Percentiles rank a stretch among this genome's conserved stretches.
phyloP scores from a whole-genome alignment of 2,888 invertebrate genomes.

The Spicauda simplicius region DNA sequence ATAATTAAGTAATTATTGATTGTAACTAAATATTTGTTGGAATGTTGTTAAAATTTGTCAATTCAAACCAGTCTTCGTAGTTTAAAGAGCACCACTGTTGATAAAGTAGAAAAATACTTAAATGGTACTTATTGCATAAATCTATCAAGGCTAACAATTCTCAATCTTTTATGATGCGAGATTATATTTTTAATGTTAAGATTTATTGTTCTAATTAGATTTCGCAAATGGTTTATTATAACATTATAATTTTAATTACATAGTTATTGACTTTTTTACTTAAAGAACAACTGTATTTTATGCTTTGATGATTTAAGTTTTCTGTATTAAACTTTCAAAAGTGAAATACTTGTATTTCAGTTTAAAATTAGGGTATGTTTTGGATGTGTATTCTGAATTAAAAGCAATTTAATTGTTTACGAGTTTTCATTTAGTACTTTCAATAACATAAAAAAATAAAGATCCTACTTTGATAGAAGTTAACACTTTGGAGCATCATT shows the following conservation, averaged over 20 bases:
- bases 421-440: not conserved
- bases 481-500: too few relatives aligned
- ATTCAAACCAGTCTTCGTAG: not conserved
- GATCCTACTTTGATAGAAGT: too few relatives aligned
- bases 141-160: not conserved
- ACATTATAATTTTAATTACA: constrained; percentile 10
- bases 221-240: not conserved
- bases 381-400: constrained; percentile 31
- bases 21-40: too few relatives aligned
- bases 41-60: not conserved
- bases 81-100: constrained; percentile 14
- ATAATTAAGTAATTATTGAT: not conserved
- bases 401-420: constrained; percentile 4
- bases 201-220: constrained; percentile 22
- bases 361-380: constrained; percentile 22
- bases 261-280: constrained; percentile 21
- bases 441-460: not conserved
- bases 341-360: constrained; percentile 5
- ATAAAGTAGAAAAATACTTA: constrained; percentile 3
- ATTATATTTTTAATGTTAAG: constrained; percentile 25
- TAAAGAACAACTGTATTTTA: constrained; percentile 27
- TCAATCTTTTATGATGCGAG: constrained; percentile 14
- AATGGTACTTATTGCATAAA: not conserved
- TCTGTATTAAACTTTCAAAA: constrained; percentile 10
- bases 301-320: constrained; percentile 5